Percentiles rank a stretch among this genome's conserved stretches.
Conservation (phyloP, 2,888 invertebrate species). For the Ramazzottius varieornatus region DNA sequence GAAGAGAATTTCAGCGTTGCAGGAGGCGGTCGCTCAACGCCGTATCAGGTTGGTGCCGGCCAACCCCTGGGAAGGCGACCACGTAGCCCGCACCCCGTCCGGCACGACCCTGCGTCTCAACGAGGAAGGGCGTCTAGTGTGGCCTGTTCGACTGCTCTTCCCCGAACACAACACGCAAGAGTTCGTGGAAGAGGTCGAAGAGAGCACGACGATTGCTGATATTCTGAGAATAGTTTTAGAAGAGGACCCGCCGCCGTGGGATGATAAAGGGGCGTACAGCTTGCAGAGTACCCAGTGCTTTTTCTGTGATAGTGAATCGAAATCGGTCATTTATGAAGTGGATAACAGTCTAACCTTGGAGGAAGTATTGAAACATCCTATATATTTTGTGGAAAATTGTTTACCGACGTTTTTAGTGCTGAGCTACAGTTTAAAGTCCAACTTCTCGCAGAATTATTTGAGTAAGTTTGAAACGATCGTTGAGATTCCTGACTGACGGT, state of each 20-base stretch:
- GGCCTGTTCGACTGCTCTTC: constrained; percentile 68
- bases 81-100: background rate
- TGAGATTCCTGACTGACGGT: background rate
- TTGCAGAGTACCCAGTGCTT: background rate
- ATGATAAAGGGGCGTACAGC: background rate
- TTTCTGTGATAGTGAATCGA: background rate
- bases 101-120: constrained; percentile 17
- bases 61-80: background rate
- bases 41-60: background rate
- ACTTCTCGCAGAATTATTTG: background rate
- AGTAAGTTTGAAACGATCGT: background rate
- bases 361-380: background rate
- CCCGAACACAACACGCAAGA: constrained; percentile 33
- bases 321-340: background rate
- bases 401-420: background rate
- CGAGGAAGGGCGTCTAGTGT: constrained; percentile 34
- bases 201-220: background rate
- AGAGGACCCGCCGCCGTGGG: background rate
- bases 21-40: background rate
- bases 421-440: background rate
- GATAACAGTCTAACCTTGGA: background rate
- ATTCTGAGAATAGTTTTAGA: background rate
- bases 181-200: background rate
- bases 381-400: background rate
- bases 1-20: background rate